Evolutionary conservation across 2,888 invertebrate species (phyloP), one percentile per base, ranked within the genome.

Genomic region (Eupithecia centaureata): DNA sequence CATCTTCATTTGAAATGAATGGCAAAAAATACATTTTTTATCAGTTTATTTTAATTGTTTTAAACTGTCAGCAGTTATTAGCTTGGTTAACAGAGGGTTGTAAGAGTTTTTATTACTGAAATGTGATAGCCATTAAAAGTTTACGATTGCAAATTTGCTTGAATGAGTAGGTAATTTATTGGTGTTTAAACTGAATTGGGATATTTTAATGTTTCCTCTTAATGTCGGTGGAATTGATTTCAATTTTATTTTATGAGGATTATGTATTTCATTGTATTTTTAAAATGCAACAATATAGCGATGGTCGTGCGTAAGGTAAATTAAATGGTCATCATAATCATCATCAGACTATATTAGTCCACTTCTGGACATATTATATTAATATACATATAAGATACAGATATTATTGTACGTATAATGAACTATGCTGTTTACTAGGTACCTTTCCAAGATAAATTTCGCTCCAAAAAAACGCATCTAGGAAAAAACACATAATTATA

Each of bases 41-140:
- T n/a, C 42, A 22, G 47, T 47, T 47, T 22, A 47, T 47, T 38
- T 67, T 63, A 38, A 52, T 61, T 58, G 0, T 62, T 62, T 51
- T 47, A 28, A 27, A 60, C 27, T 47, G 69, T 58, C 70, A 67
- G 75, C 73, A 73, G 57, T 68, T 0, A 52, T 7, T 18, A 27
- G 25, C 4, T 61, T 63, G 61, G 51, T 61, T 56, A 63, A 25
- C 56, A 38, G 67, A 58, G 62, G 62, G 65, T 35, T 69, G 28
- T 75, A 73, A 74, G 51, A 61, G 66, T 67, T 74, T 75, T 78
- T 76, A 77, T 76, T 71, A 67, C 73, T 66, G 30, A 60, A 63
- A 65, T 63, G 65, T 51, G 61, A 72, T 57, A 71, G 70, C 61
- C 67, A 74, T 64, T 65, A 65, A 60, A 35, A 47, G n/a, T 71